These are phyloP conservation scores for Damaliscus lunatus DNA, from an alignment of 2,113 vertebrate genomes.

Conservation along the genomic window DNA sequence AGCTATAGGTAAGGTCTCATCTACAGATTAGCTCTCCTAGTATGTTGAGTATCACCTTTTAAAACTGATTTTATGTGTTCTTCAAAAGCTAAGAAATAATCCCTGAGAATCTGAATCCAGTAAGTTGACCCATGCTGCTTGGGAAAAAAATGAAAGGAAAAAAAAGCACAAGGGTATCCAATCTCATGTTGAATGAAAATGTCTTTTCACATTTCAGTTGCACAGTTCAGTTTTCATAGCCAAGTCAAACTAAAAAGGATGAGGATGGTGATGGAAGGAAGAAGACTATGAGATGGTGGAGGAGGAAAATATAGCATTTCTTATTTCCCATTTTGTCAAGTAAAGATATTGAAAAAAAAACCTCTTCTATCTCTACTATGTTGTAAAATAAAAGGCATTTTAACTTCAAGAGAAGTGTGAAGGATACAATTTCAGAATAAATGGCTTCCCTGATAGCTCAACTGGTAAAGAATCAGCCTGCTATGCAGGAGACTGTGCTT, in stretches of 20 bases:
- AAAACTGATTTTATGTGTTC: neutral
- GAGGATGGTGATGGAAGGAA: neutral
- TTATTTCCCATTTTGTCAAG: neutral
- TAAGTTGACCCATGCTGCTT: neutral
- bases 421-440: neutral
- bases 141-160: neutral
- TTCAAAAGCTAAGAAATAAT: neutral
- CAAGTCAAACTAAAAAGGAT: neutral
- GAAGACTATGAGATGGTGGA: neutral
- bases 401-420: neutral
- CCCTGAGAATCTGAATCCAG: neutral
- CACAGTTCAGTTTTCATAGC: neutral
- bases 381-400: neutral
- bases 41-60: neutral
- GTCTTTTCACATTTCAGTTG: neutral
- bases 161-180: constrained; percentile 33
- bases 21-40: neutral
- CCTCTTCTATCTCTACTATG: neutral
- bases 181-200: neutral
- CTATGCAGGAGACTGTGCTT: neutral
- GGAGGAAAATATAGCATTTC: neutral
- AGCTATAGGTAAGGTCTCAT: neutral
- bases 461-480: neutral
- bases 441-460: neutral
- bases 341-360: neutral